Evolutionary conservation across 2,113 vertebrate genomes (phyloP), one percentile per base, ranked within the genome.

Genomic region (Brachypodius melanocephalos): DNA sequence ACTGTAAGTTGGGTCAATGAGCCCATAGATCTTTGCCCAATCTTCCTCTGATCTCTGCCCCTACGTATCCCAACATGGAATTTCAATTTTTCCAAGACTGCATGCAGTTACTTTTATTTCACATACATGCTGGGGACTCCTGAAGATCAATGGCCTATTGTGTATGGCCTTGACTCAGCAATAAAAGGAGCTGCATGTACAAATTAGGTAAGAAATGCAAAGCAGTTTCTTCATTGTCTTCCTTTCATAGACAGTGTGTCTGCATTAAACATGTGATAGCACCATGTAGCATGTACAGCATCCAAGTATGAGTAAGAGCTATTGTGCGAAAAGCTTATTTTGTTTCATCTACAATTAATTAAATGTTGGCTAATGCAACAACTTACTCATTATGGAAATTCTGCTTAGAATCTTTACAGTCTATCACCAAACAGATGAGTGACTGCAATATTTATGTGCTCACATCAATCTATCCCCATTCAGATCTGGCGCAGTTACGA

Each of bases 401-500:
- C 59, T 86, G 34, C 45, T 86, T 49, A 80, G 65, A 55, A 75
- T 79, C 65, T 71, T 85, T 68, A 8, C 1, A 3, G 76, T 87
- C 43, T 80, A 5, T 85, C 74, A 69, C 21, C 0, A 0, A 72
- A 63, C 75, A 78, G 77, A 74, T 68, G 82, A 86, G 65, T 77
- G 80, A 71, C 31, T 83, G 51, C 79, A 88, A 45, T 85, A 80
- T 94, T 88, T 72, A 82, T 46, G 34, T 38, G 28, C 26, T 51
- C 11, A 0, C 72, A 85, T 88, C 45, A 52, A 79, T 93, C 57
- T 90, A 46, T 86, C 55, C 71, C 62, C 10, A n/a, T 97, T 83
- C 88, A 99, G 99, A 99, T 99, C 90, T 99, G 99, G 99, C 99
- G 98, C 88, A 99, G 98, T 95, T 99, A 99, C 0, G 99, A 99